These are phyloP conservation scores for Atherinomorus stipes DNA, from an alignment of 2,113 vertebrate species.

Conservation along the genomic window DNA sequence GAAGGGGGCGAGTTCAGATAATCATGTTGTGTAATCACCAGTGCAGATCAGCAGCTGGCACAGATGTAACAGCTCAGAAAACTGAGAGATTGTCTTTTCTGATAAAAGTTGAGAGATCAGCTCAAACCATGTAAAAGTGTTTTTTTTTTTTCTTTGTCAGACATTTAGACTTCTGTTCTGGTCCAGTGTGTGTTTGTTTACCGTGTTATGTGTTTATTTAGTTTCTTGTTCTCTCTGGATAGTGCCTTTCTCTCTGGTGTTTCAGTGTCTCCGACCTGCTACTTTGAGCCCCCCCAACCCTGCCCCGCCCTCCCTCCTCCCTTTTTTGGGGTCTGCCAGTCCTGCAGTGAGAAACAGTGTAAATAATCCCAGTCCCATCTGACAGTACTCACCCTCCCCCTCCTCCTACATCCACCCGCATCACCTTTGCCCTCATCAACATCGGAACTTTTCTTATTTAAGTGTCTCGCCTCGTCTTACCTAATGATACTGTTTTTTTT, in stretches of 20 bases:
- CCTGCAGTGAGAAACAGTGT: conserved; percentile 69
- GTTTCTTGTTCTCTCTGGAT: conserved; percentile 82
- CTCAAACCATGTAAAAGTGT: conserved; percentile 64
- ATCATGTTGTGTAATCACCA: conserved; percentile 60
- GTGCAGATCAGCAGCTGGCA: conserved; percentile 65
- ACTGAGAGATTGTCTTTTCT: conserved; percentile 77
- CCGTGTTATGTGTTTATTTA: conserved; percentile 11
- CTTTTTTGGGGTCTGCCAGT: conserved; percentile 55
- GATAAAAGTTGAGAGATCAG: conserved; percentile 73
- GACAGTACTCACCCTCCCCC: conserved; percentile 1
- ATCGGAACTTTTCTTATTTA: conserved; percentile 81
- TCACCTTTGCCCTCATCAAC: conserved; percentile 70
- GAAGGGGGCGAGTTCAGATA: conserved; percentile 60
- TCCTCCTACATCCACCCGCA: conserved; percentile 39
- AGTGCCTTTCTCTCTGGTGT: conserved; percentile 87
- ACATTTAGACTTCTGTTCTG: conserved; percentile 49
- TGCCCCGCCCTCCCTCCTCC: background rate
- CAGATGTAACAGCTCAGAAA: conserved; percentile 60
- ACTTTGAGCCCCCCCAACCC: conserved; percentile 60
- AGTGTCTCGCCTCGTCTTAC: conserved; percentile 82
- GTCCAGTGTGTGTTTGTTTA: conserved; percentile 50
- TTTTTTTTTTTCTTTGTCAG: conserved; percentile 44
- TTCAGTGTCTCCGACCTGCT: conserved; percentile 80
- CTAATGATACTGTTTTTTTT: conserved; percentile 74
- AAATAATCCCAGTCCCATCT: conserved; percentile 62